Base-by-base conservation (phyloP, 2,888 invertebrate genomes). In the Copidosoma aretas region DNA sequence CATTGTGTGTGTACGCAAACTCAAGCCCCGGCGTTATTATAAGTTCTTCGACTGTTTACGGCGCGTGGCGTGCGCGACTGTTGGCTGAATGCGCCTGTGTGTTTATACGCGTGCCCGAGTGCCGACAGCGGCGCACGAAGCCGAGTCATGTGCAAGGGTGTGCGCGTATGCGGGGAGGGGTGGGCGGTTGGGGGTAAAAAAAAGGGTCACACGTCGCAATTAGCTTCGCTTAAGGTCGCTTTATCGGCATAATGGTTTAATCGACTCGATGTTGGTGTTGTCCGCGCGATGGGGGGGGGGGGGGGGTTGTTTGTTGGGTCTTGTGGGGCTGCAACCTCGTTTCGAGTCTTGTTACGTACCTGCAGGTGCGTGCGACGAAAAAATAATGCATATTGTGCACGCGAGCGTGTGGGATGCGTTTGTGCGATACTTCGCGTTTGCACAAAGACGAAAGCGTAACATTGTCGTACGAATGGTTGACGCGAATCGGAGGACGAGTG, bases 181-280 rank as follows among this genome's bases (percentile, higher is more conserved):
- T 3, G 32, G 32, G 8, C 4, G 32, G 32, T 32, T 32, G 32
- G 32, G 32, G 4, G n/a, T 8, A 46, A 46, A 46, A 46, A 46
- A 46, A 46, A 15, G 17, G 43, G 43, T 46, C 17, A 46, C 43
- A 12, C 43, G 8, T 1, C 12, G 15, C 43, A 14, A 46, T 17
- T 46, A 14, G 43, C 43, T 17, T 46, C 43, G 43, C 43, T 46
- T 54, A 15, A 46, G 43, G 43, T 24, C 58, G 21, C 32, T n/a
- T 54, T 43, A 8, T n/a, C 52, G 15, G 76, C 51, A 57, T 77
- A 78, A 79, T 77, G 78, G 80, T 80, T 81, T 80, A 80, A 81
- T 81, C 77, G 77, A 76, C 73, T 25, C 49, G 52, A 46, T 21
- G 54, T 25, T 56, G n/a, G n/a, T 22, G 21, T n/a, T 21, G 49